These are phyloP conservation scores for Drosophila infuscata DNA, from an alignment of 2,888 invertebrate genomes.

Conservation along the genomic window DNA sequence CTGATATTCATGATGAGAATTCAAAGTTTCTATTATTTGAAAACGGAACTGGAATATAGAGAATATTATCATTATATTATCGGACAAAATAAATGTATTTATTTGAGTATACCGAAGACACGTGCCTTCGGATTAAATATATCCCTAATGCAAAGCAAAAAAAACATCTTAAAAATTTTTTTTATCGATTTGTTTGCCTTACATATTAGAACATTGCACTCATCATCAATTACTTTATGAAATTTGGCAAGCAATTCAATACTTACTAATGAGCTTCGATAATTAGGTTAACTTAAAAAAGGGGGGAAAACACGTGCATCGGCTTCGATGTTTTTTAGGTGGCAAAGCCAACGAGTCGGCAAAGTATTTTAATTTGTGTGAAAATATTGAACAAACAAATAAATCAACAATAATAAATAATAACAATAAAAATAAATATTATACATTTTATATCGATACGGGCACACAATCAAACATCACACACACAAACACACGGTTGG, in stretches of 20 bases:
- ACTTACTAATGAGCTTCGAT: slow-evolving; percentile 79
- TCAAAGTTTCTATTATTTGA: neutral
- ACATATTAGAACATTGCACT: slow-evolving; percentile 62
- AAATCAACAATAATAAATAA: slow-evolving; percentile 76
- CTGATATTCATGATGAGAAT: neutral
- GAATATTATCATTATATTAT: neutral
- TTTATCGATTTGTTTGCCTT: slow-evolving; percentile 57
- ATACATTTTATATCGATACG: slow-evolving; percentile 62
- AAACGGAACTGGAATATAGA: neutral
- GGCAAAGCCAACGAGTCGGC: slow-evolving; percentile 56
- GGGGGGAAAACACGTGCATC: slow-evolving; percentile 18
- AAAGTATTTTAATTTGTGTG: slow-evolving; percentile 81
- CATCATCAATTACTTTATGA: slow-evolving; percentile 27
- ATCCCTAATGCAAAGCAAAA: slow-evolving; percentile 40
- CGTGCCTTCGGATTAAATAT: slow-evolving; percentile 31
- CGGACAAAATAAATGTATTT: neutral
- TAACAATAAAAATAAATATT: slow-evolving; percentile 77
- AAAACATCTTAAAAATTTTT: slow-evolving; percentile 25
- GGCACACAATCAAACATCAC: slow-evolving; percentile 16
- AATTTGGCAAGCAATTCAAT: slow-evolving; percentile 77
- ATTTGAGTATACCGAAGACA: slow-evolving; percentile 21
- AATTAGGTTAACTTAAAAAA: slow-evolving; percentile 75
- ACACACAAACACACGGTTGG: neutral
- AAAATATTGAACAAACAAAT: slow-evolving; percentile 79
- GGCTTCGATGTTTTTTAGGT: slow-evolving; percentile 44